Evolutionary conservation across 2,888 invertebrate species (phyloP).

Genomic region (Morpho deidamia): DNA sequence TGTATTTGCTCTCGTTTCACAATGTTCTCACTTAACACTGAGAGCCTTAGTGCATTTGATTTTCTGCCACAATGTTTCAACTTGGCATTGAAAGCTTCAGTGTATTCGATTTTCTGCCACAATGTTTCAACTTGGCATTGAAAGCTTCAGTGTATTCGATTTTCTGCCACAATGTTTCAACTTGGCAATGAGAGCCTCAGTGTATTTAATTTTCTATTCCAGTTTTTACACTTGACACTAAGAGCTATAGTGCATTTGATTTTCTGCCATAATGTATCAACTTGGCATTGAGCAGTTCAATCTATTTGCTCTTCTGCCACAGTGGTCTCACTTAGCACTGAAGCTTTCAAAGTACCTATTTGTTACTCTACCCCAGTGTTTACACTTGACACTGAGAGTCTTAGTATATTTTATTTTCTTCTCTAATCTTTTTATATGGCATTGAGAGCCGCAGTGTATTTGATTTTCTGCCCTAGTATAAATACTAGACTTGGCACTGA

Average conservation of each 20-base stretch:
- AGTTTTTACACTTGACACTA: neutral
- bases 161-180: too few species aligned
- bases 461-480: neutral
- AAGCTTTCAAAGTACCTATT: neutral
- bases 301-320: neutral
- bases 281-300: neutral
- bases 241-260: neutral
- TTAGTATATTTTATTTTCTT: neutral
- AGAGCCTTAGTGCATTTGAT: too few species aligned
- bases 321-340: slow-evolving; percentile 25
- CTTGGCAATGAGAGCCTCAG: too few species aligned
- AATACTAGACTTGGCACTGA: neutral
- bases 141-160: too few species aligned
- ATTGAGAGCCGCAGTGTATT: neutral
- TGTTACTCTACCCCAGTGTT: neutral
- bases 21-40: too few species aligned
- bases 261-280: neutral
- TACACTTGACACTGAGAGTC: neutral
- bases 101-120: too few species aligned
- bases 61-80: too few species aligned
- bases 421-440: neutral
- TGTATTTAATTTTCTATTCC: neutral
- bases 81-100: too few species aligned
- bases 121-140: too few species aligned
- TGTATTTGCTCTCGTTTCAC: too few species aligned